phyloP scores from a whole-genome alignment of 2,113 vertebrate genomes.

The Oncorhynchus masou region DNA sequence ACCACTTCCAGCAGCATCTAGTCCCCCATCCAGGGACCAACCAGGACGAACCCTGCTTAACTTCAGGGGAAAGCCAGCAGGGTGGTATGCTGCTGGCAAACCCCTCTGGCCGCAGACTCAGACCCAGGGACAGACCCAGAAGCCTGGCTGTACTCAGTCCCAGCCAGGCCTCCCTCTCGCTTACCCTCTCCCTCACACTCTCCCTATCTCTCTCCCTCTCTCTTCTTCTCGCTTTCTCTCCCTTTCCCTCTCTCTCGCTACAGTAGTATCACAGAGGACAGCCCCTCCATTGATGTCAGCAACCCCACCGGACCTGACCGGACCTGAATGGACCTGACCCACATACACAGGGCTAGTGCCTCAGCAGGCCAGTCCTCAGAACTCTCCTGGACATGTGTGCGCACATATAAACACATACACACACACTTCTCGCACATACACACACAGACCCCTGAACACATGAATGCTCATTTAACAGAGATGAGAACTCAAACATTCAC shows the following conservation, averaged over 20 bases:
- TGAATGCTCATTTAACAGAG: constrained; percentile 27
- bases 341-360: background rate
- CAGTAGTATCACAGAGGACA: constrained; percentile 52
- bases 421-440: constrained; percentile 25
- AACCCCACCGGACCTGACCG: constrained; percentile 50
- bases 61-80: too few species aligned
- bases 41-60: too few species aligned
- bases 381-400: constrained; percentile 41
- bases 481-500: constrained; percentile 27
- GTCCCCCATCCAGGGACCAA: too few species aligned
- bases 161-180: too few species aligned
- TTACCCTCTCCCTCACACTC: too few species aligned
- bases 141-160: constrained; percentile 29
- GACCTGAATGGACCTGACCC: constrained; percentile 40
- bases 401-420: constrained; percentile 28
- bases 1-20: too few species aligned
- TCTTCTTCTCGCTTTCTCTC: constrained; percentile 26
- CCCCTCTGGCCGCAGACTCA: constrained; percentile 52
- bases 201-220: constrained; percentile 22
- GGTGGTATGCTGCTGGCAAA: constrained; percentile 42
- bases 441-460: constrained; percentile 40
- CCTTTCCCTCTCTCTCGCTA: constrained; percentile 15
- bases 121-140: background rate
- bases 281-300: constrained; percentile 55
- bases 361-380: constrained; percentile 11